Evolutionary conservation across 2,797 vertebrate genomes (phyloP).

Genomic region (Menidia menidia): DNA sequence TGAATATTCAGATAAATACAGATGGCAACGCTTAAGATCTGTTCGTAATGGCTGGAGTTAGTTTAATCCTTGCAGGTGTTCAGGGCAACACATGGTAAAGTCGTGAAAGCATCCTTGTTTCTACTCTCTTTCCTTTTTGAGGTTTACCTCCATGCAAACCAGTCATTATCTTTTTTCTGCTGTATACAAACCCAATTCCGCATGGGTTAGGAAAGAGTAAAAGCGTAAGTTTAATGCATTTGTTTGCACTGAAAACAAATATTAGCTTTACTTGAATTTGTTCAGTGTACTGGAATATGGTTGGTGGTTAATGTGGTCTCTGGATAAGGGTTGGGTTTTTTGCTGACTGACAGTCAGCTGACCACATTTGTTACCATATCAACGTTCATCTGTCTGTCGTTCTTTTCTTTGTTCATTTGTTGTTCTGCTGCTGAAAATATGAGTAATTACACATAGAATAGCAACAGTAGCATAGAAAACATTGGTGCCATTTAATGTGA

Average conservation of each 20-base stretch:
- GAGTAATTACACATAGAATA: neutral
- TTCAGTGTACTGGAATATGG: neutral
- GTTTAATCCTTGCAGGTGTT: conserved; percentile 41
- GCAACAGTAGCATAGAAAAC: neutral
- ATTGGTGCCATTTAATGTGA: conserved; percentile 6
- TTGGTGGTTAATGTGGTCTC: neutral
- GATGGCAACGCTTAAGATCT: conserved; percentile 66
- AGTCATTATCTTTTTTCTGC: neutral
- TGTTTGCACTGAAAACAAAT: too few relatives aligned
- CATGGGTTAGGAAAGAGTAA: neutral
- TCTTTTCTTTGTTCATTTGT: too few relatives aligned
- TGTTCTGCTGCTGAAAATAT: too few relatives aligned
- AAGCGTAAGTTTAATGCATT: too few relatives aligned
- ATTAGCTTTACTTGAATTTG: too few relatives aligned
- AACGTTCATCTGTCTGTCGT: too few relatives aligned
- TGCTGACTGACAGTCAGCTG: too few relatives aligned
- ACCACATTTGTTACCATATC: too few relatives aligned
- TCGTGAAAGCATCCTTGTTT: conserved; percentile 10
- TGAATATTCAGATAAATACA: conserved; percentile 78
- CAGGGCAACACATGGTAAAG: conserved; percentile 41
- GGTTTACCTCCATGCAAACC: neutral
- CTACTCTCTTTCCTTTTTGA: conserved; percentile 3
- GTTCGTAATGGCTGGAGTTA: conserved; percentile 66
- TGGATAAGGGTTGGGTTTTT: neutral
- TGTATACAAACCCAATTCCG: neutral